phyloP scores from a whole-genome alignment of 1,140 invertebrate species.

The Philaenus spumarius region DNA sequence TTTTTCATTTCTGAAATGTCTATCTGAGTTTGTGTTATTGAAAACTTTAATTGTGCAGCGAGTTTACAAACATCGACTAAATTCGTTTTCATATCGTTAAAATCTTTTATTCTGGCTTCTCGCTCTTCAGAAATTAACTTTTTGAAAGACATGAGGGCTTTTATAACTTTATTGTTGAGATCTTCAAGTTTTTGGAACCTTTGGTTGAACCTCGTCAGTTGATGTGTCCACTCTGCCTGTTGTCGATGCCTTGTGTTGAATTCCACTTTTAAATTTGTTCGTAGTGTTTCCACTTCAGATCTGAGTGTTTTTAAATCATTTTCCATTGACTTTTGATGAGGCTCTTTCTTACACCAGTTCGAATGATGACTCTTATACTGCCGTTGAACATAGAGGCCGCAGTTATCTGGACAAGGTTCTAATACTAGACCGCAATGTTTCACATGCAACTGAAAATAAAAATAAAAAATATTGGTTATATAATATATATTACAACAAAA shows the following conservation, averaged over 20 bases:
- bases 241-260: not conserved
- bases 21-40: not conserved
- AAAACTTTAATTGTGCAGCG: not conserved
- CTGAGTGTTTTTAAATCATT: not conserved
- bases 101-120: constrained; percentile 3
- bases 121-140: constrained; percentile 2
- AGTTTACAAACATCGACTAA: not conserved
- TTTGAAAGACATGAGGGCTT: not conserved
- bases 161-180: not conserved
- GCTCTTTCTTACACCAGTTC: constrained; percentile 45
- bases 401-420: constrained; percentile 56
- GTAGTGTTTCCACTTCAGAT: not conserved
- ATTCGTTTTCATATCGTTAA: constrained; percentile 4
- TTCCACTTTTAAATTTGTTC: not conserved
- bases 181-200: not conserved
- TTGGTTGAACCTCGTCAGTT: not conserved
- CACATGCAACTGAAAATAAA: constrained; percentile 49
- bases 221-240: not conserved
- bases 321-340: constrained; percentile 7
- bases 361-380: constrained; percentile 49
- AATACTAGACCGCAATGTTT: constrained; percentile 58
- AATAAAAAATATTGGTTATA: too few relatives aligned
- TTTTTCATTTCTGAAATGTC: constrained; percentile 2
- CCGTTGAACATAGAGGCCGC: constrained; percentile 57
- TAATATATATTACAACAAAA: too few relatives aligned